Percentiles rank a stretch among this genome's conserved stretches.
These are phyloP conservation scores for Odontocolon sp. DNA, from an alignment of 2,888 invertebrate genomes.

Conservation along the genomic window DNA sequence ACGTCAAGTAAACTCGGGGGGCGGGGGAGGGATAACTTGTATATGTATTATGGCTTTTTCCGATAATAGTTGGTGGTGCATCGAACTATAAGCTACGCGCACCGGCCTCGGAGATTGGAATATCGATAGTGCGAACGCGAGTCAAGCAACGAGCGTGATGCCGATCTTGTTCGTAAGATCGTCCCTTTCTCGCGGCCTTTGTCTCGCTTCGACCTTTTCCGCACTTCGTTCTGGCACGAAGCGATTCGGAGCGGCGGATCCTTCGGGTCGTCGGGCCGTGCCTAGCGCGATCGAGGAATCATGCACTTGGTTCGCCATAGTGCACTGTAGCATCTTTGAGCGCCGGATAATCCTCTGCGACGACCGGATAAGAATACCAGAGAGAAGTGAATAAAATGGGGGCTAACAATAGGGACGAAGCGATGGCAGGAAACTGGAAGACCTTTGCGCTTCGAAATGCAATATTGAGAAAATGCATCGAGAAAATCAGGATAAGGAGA, in stretches of 20 bases:
- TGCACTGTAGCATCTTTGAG: conserved; percentile 2
- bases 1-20: neutral
- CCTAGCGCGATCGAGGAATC: conserved; percentile 12
- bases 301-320: neutral
- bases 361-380: conserved; percentile 18
- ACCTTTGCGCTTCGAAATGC: conserved; percentile 10
- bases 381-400: conserved; percentile 34
- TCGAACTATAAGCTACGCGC: conserved; percentile 27
- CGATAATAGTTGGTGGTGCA: conserved; percentile 38
- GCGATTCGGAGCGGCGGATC: conserved; percentile 48
- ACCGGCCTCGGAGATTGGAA: conserved; percentile 39
- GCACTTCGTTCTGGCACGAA: conserved; percentile 48
- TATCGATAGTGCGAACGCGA: conserved; percentile 44
- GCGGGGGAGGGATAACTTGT: neutral
- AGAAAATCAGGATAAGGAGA: neutral
- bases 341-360: conserved; percentile 44
- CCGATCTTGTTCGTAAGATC: conserved; percentile 49
- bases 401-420: conserved; percentile 39
- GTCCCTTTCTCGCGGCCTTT: too few species aligned
- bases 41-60: neutral
- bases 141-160: conserved; percentile 28
- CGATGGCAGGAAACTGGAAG: conserved; percentile 15
- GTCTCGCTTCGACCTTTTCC: conserved; percentile 54
- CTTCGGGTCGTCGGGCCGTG: conserved; percentile 33
- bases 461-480: neutral